These are phyloP conservation scores for Euschistus heros DNA, from an alignment of 1,140 invertebrate species.

Conservation along the genomic window DNA sequence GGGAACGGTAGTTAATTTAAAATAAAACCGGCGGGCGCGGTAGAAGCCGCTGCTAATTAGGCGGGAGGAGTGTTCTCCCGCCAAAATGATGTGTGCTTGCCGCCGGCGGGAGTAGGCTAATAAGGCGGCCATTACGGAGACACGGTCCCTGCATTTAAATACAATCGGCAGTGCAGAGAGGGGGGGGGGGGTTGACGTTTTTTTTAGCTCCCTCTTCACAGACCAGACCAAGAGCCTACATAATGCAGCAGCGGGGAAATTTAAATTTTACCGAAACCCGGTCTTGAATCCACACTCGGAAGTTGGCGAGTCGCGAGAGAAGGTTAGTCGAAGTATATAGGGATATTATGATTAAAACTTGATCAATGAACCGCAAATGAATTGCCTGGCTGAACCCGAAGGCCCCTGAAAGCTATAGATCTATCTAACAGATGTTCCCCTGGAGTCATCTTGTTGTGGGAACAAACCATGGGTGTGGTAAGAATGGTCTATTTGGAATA, in stretches of 20 bases:
- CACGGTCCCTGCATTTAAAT: constrained; percentile 7
- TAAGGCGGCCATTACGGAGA: constrained; percentile 5
- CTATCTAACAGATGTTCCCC: too few species aligned
- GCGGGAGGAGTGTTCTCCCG: neutral
- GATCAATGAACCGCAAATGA: too few species aligned
- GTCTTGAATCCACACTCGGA: too few species aligned
- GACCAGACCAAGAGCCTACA: neutral
- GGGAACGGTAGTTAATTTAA: constrained; percentile 1
- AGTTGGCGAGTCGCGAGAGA: too few species aligned
- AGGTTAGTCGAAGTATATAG: too few species aligned
- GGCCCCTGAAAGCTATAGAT: too few species aligned
- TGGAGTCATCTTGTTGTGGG: too few species aligned
- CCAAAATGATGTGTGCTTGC: constrained; percentile 6
- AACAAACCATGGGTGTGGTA: too few species aligned
- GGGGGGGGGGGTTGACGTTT: neutral
- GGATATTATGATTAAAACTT: too few species aligned
- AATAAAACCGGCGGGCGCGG: neutral
- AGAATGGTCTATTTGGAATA: too few species aligned
- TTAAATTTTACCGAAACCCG: neutral
- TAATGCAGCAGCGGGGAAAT: constrained; percentile 1
- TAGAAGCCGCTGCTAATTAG: constrained; percentile 2
- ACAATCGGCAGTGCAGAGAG: neutral
- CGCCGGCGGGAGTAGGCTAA: constrained; percentile 2
- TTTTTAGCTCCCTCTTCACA: neutral
- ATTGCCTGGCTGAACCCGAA: too few species aligned